These are phyloP conservation scores for Epinephelus lanceolatus DNA, from an alignment of 2,113 vertebrate species.

Conservation along the genomic window DNA sequence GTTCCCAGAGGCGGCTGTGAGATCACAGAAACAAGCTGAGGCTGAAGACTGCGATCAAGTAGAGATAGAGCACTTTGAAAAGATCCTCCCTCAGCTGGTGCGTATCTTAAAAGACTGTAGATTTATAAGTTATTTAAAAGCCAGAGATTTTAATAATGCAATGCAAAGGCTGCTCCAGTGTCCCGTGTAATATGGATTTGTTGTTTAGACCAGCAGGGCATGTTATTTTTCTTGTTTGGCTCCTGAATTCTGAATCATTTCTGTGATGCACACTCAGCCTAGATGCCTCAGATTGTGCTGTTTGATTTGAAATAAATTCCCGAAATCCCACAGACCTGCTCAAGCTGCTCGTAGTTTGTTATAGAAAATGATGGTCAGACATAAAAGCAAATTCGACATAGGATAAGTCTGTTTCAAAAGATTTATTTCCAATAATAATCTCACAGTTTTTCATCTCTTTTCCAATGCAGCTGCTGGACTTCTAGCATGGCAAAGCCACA, in stretches of 20 bases:
- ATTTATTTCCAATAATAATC: background rate
- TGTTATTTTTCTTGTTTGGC: background rate
- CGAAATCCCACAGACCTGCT: background rate
- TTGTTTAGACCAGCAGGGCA: background rate
- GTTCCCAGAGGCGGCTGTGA: constrained; percentile 80
- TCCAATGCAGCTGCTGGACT: constrained; percentile 79
- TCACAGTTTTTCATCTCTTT: constrained; percentile 8
- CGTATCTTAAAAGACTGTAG: constrained; percentile 19
- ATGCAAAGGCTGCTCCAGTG: background rate
- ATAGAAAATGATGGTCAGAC: background rate
- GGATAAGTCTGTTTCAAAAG: background rate
- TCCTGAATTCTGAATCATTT: background rate
- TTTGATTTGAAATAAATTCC: too few species aligned
- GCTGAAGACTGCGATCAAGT: constrained; percentile 80
- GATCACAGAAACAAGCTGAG: constrained; percentile 84
- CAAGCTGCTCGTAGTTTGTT: background rate
- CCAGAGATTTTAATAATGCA: background rate
- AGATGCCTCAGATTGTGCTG: too few species aligned
- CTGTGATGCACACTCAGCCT: too few species aligned
- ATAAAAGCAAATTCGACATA: background rate
- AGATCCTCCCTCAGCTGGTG: constrained; percentile 86
- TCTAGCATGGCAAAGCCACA: constrained; percentile 69
- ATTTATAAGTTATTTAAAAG: background rate
- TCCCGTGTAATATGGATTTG: background rate
- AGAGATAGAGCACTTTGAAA: constrained; percentile 87